Evolutionary conservation across 23 tunicate species (phyloP).

Genomic region (Aplidium turbinatum): DNA sequence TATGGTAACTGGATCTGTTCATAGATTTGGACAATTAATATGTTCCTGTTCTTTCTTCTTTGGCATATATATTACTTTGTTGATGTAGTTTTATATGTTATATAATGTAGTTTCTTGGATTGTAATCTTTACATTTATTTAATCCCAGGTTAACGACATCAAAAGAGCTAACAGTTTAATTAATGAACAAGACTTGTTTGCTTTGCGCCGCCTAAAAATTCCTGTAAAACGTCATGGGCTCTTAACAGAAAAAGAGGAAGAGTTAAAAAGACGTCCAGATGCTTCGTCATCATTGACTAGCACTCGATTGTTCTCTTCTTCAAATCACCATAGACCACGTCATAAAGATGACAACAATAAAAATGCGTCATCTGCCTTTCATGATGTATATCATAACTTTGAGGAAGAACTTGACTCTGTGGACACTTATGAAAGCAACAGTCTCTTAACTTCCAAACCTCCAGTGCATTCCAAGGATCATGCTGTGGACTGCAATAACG

Average conservation of each 20-base stretch:
- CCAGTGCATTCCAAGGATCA: neutral
- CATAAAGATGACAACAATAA: neutral
- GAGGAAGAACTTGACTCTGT: slow-evolving; percentile 45
- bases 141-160: slow-evolving; percentile 76
- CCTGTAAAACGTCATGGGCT: slow-evolving; percentile 81
- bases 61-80: neutral
- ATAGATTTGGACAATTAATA: neutral
- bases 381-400: slow-evolving; percentile 16
- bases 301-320: neutral
- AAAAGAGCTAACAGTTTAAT: slow-evolving; percentile 81
- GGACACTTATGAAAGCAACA: neutral
- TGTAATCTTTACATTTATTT: too few species aligned
- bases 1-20: neutral
- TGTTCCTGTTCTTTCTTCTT: neutral
- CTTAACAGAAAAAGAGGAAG: slow-evolving; percentile 69
- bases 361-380: neutral
- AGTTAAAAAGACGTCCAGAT: slow-evolving; percentile 47
- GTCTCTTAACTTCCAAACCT: neutral
- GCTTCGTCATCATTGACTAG: slow-evolving; percentile 2
- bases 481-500: slow-evolving; percentile 48
- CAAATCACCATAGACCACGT: neutral
- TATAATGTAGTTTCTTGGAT: neutral
- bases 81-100: neutral
- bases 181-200: slow-evolving; percentile 83
- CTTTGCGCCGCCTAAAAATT: slow-evolving; percentile 58